Evolutionary conservation across 2,113 vertebrate genomes (phyloP).

Genomic region (Pipra filicauda): DNA sequence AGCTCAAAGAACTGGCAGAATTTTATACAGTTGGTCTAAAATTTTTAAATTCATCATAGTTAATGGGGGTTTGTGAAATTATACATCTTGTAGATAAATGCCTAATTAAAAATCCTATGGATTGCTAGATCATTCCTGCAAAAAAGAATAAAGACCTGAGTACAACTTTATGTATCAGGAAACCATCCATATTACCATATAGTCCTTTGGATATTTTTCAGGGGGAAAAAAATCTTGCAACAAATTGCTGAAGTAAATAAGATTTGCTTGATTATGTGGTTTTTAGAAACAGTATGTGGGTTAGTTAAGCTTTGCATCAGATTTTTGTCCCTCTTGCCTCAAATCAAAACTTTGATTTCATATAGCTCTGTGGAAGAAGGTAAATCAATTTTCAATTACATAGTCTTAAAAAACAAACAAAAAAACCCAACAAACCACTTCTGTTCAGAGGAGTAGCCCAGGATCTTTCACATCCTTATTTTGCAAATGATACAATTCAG

Average conservation of each 20-base stretch:
- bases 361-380: background rate
- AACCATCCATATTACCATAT: background rate
- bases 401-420: background rate
- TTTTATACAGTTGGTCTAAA: constrained; percentile 46
- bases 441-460: background rate
- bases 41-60: constrained; percentile 34
- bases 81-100: constrained; percentile 40
- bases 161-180: background rate
- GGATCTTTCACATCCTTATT: background rate
- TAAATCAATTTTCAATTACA: background rate
- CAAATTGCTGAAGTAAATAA: background rate
- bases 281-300: background rate
- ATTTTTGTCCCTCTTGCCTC: background rate
- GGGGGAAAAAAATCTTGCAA: background rate
- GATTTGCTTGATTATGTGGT: background rate
- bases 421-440: background rate
- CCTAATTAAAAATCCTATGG: constrained; percentile 45
- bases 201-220: background rate
- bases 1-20: constrained; percentile 21
- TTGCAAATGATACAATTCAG: background rate
- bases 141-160: background rate
- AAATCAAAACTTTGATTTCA: background rate
- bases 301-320: background rate
- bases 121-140: background rate
- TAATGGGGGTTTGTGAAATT: constrained; percentile 50